These are phyloP conservation scores for Geophilus truncorum DNA, from an alignment of 2,888 invertebrate genomes.

Conservation along the genomic window DNA sequence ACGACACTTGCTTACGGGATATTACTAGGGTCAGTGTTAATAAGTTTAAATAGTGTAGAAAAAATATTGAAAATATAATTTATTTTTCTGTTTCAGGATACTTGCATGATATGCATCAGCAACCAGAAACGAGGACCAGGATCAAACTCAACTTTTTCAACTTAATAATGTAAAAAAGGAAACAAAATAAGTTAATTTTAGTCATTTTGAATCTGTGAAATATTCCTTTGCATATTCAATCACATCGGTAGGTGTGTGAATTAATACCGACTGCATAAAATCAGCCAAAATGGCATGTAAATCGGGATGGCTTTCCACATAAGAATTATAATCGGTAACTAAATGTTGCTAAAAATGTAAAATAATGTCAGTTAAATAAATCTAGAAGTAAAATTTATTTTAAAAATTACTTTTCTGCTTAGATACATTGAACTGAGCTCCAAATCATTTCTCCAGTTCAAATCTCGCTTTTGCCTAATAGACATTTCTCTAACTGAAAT, in stretches of 20 bases:
- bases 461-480: not conserved
- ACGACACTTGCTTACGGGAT: conserved; percentile 69
- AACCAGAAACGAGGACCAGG: not conserved
- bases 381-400: not conserved
- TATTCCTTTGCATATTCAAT: conserved; percentile 10
- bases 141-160: not conserved
- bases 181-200: not conserved
- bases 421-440: not conserved
- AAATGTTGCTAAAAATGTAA: not conserved
- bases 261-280: not conserved
- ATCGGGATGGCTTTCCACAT: not conserved
- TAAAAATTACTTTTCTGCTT: not conserved
- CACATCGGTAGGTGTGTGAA: conserved; percentile 5
- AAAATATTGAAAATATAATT: not conserved
- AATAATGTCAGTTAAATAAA: not conserved
- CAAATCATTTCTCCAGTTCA: not conserved
- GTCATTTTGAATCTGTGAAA: not conserved
- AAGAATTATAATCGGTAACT: not conserved
- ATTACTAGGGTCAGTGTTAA: conserved; percentile 44
- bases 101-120: not conserved
- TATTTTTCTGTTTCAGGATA: not conserved
- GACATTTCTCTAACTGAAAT: not conserved
- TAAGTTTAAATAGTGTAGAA: not conserved
- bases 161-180: not conserved
- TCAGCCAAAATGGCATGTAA: conserved; percentile 1